Evolutionary conservation across 2,888 invertebrate genomes (phyloP).

Genomic region (Malthinus flaveolus): DNA sequence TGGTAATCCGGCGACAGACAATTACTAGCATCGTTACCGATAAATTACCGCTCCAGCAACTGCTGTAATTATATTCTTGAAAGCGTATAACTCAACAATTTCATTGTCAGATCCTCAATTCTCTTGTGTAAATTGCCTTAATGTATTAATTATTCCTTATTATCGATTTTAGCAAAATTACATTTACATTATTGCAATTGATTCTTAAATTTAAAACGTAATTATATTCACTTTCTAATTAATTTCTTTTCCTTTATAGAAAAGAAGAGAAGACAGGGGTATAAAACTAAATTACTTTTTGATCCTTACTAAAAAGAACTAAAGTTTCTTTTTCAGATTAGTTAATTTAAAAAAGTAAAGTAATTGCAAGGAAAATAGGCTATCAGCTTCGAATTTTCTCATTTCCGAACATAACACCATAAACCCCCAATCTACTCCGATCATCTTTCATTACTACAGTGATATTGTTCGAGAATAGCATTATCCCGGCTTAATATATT

Average conservation of each 20-base stretch:
- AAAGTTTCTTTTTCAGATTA: slow-evolving; percentile 3
- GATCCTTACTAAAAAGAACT: background rate
- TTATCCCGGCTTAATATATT: slow-evolving; percentile 28
- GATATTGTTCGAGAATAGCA: slow-evolving; percentile 36
- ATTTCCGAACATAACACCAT: slow-evolving; percentile 44
- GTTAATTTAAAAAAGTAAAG: slow-evolving; percentile 50
- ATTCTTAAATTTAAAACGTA: slow-evolving; percentile 8
- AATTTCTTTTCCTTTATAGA: background rate
- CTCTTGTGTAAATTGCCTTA: slow-evolving; percentile 29
- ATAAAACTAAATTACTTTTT: too few species aligned
- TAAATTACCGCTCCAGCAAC: slow-evolving; percentile 53
- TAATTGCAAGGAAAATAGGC: slow-evolving; percentile 49
- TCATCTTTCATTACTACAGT: slow-evolving; percentile 46
- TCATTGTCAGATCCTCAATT: slow-evolving; percentile 33
- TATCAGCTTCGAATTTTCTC: slow-evolving; percentile 47
- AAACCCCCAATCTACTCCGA: slow-evolving; percentile 49
- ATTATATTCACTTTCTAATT: background rate
- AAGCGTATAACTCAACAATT: slow-evolving; percentile 33
- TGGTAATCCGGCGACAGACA: slow-evolving; percentile 41
- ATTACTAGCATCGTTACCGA: slow-evolving; percentile 47
- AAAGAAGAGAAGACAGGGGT: too few species aligned
- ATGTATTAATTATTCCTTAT: slow-evolving; percentile 31
- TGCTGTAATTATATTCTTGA: slow-evolving; percentile 45
- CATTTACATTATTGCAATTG: slow-evolving; percentile 10
- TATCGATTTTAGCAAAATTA: slow-evolving; percentile 22